Evolutionary conservation across 1,140 invertebrate species (phyloP).

Genomic region (Latrodectus geometricus): DNA sequence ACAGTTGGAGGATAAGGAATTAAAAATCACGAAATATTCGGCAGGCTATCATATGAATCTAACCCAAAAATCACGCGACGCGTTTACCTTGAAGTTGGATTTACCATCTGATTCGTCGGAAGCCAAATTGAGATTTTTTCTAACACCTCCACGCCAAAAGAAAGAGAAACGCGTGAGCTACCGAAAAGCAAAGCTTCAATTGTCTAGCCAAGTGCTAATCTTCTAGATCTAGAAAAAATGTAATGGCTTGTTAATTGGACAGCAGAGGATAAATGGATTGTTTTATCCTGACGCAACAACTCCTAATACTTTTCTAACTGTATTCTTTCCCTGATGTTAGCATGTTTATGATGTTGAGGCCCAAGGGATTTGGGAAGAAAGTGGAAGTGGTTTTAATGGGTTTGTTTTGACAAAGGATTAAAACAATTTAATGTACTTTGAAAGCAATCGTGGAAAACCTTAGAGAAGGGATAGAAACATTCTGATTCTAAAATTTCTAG

Average conservation of each 20-base stretch:
- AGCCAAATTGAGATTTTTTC: conserved; percentile 20
- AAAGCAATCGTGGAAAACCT: not conserved
- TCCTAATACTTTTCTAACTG: not conserved
- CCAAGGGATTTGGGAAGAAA: not conserved
- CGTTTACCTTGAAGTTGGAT: not conserved
- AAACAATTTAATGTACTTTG: not conserved
- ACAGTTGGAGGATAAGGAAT: too few species aligned
- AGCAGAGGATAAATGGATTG: conserved; percentile 15
- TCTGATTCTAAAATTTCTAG: too few species aligned
- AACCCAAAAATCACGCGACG: conserved; percentile 31
- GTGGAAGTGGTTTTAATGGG: not conserved
- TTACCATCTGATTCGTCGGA: conserved; percentile 3
- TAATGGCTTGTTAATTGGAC: conserved; percentile 55
- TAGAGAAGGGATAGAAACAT: too few species aligned
- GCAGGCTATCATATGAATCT: not conserved
- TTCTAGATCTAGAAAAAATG: conserved; percentile 34
- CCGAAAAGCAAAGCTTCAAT: conserved; percentile 29
- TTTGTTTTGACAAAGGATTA: not conserved
- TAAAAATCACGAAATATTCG: too few species aligned
- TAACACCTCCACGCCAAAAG: conserved; percentile 17
- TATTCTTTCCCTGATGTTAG: not conserved
- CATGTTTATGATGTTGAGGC: not conserved
- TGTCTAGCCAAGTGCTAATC: conserved; percentile 34
- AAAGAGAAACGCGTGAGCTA: conserved; percentile 30
- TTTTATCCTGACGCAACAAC: conserved; percentile 38